Evolutionary conservation across 2,113 vertebrate genomes (phyloP).

Genomic region (Monopterus albus): DNA sequence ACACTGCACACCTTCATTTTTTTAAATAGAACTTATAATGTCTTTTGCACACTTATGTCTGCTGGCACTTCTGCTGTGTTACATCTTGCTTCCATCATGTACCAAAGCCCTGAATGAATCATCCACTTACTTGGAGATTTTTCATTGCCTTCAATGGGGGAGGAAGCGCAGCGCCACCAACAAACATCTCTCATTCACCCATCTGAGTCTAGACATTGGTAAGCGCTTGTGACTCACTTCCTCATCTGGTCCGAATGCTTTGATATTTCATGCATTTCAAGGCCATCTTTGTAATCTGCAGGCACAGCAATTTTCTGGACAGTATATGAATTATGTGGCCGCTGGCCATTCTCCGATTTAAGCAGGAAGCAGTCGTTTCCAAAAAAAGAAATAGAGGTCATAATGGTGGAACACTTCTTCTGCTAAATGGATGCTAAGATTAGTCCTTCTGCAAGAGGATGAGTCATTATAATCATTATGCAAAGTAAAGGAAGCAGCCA

Average conservation of each 20-base stretch:
- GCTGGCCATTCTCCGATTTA: slow-evolving; percentile 64
- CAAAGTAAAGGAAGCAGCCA: slow-evolving; percentile 56
- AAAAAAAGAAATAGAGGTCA: slow-evolving; percentile 71
- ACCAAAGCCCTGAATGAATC: slow-evolving; percentile 2
- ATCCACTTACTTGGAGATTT: slow-evolving; percentile 8
- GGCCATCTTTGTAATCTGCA: slow-evolving; percentile 69
- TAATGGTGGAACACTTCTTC: slow-evolving; percentile 67
- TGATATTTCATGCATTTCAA: slow-evolving; percentile 70
- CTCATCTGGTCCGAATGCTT: slow-evolving; percentile 59
- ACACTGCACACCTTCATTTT: background rate
- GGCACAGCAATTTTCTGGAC: slow-evolving; percentile 69
- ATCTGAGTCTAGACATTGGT: slow-evolving; percentile 30
- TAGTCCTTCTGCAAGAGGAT: slow-evolving; percentile 65
- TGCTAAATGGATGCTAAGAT: slow-evolving; percentile 76
- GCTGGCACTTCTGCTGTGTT: background rate
- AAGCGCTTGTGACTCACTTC: slow-evolving; percentile 32
- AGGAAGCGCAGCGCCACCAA: slow-evolving; percentile 24
- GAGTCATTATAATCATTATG: slow-evolving; percentile 67
- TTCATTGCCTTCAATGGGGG: background rate
- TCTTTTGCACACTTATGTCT: background rate
- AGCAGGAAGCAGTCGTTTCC: slow-evolving; percentile 59
- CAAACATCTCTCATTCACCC: slow-evolving; percentile 18
- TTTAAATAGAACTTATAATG: background rate
- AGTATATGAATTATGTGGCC: slow-evolving; percentile 72
- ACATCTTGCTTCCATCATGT: background rate